These are phyloP conservation scores for Cryptoblepharus egeriae DNA, from an alignment of 2,797 vertebrate species.

Conservation along the genomic window DNA sequence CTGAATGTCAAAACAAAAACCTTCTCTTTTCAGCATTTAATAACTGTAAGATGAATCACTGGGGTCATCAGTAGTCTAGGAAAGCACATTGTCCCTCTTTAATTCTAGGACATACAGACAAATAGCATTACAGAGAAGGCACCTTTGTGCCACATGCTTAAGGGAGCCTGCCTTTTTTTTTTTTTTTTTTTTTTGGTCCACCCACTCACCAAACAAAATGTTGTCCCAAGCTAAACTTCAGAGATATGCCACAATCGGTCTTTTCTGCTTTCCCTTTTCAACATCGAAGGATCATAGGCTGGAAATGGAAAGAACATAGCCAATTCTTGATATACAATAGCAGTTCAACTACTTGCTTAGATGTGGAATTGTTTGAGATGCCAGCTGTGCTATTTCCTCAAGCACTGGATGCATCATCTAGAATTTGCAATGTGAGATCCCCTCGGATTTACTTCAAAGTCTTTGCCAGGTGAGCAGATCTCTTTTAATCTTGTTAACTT, in stretches of 20 bases:
- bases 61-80: conserved; percentile 46
- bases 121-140: conserved; percentile 13
- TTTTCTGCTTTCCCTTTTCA: not conserved
- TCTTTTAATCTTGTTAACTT: not conserved
- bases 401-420: not conserved
- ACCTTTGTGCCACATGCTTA: not conserved
- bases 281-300: not conserved
- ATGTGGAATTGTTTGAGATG: conserved; percentile 2
- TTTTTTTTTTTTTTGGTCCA: not conserved
- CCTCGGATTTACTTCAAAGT: conserved; percentile 20
- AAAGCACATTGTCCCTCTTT: conserved; percentile 41
- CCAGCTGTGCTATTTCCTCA: conserved; percentile 32
- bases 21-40: conserved; percentile 53
- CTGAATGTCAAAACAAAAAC: conserved; percentile 53
- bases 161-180: not conserved
- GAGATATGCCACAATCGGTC: not conserved
- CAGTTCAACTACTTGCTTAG: not conserved
- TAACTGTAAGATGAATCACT: conserved; percentile 36
- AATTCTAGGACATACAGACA: conserved; percentile 39
- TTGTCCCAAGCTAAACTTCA: not conserved
- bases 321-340: conserved; percentile 8
- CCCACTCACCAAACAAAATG: not conserved
- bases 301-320: conserved; percentile 24
- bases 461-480: not conserved
- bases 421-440: not conserved